phyloP scores from a whole-genome alignment of 1,140 invertebrate species.

The Scaptomyza graminum region DNA sequence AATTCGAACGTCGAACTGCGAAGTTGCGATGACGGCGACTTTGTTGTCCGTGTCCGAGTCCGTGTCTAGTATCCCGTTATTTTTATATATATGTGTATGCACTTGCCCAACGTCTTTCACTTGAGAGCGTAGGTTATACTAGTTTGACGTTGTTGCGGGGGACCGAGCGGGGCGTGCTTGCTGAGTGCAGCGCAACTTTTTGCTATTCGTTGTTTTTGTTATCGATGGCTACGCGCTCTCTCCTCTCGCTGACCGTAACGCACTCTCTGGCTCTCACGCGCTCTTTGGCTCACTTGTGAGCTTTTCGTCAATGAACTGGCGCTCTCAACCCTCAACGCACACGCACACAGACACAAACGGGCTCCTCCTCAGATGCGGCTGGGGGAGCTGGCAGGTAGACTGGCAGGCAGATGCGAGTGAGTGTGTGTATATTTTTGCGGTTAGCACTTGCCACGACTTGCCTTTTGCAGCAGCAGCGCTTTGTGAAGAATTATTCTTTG shows the following conservation, averaged over 20 bases:
- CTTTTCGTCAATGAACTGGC: slow-evolving; percentile 74
- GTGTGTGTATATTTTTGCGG: slow-evolving; percentile 61
- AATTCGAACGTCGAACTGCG: slow-evolving; percentile 37
- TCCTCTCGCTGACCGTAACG: slow-evolving; percentile 8
- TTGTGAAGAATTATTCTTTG: slow-evolving; percentile 62
- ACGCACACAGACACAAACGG: slow-evolving; percentile 26
- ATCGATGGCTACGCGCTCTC: slow-evolving; percentile 48
- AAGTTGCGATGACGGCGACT: slow-evolving; percentile 47
- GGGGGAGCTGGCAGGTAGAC: slow-evolving; percentile 39
- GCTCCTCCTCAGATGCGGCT: slow-evolving; percentile 16
- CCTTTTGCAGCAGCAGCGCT: slow-evolving; percentile 52
- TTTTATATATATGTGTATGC: slow-evolving; percentile 27
- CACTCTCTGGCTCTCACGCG: slow-evolving; percentile 23
- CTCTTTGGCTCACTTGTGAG: slow-evolving; percentile 27
- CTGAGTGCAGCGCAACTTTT: slow-evolving; percentile 68
- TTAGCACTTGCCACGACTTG: slow-evolving; percentile 71
- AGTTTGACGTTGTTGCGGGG: slow-evolving; percentile 24
- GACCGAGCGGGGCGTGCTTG: slow-evolving; percentile 23
- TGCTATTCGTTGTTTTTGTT: slow-evolving; percentile 76
- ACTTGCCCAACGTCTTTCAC: slow-evolving; percentile 61
- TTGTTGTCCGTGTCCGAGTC: slow-evolving; percentile 18
- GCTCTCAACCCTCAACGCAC: slow-evolving; percentile 43
- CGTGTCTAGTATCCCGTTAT: slow-evolving; percentile 35
- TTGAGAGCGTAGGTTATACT: slow-evolving; percentile 38
- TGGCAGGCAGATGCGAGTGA: slow-evolving; percentile 7